Evolutionary conservation across 92 coral and sea anemone genomes (phyloP), one percentile per base, ranked within the genome.

Genomic region (Pocillopora meandrina): DNA sequence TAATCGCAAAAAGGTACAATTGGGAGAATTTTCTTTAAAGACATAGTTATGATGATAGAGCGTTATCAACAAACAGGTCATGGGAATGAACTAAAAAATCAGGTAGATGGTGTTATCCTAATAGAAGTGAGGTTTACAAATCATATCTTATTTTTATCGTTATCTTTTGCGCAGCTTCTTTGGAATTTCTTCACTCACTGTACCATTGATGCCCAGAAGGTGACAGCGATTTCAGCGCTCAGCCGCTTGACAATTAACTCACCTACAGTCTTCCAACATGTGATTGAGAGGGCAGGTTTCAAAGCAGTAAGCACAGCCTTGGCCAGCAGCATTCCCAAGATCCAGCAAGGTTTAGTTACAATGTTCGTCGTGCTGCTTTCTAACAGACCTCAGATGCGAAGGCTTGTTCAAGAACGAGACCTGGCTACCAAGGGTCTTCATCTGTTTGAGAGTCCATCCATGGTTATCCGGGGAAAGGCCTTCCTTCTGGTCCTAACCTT

Each of bases 151-250:
- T 77, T 19, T n/a, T 60, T 64, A 55, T 49, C 12, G 19, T 34
- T 52, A n/a, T n/a, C 71, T 90, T n/a, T 74, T 26, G 87, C 31
- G 56, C 78, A 97, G 99, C 91, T 92, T 71, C 76, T 97, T 31
- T 97, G 99, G 99, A 97, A 94, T 57, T 74, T 97, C 49, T 97
- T 94, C 89, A 94, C 95, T 15, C 99, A 97, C 88, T 94, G 98
- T 85, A 91, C 95, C 1, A 92, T 90, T 15, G 99, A 97, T 70
- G 91, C 81, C 79, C 99, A 97, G 91, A 97, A 97, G 81, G 93
- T 94, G 21, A 97, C 99, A 14, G 96, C 99, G 26, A 83, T 92
- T 11, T 91, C 98, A 20, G 99, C 99, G 21, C 92, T 97, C 75
- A 85, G 97, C 73, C 98, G 94, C 12, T 87, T 97, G 70, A 91